Conservation (phyloP, 2,113 vertebrate genomes). For the Gnathonemus longibarbis region DNA sequence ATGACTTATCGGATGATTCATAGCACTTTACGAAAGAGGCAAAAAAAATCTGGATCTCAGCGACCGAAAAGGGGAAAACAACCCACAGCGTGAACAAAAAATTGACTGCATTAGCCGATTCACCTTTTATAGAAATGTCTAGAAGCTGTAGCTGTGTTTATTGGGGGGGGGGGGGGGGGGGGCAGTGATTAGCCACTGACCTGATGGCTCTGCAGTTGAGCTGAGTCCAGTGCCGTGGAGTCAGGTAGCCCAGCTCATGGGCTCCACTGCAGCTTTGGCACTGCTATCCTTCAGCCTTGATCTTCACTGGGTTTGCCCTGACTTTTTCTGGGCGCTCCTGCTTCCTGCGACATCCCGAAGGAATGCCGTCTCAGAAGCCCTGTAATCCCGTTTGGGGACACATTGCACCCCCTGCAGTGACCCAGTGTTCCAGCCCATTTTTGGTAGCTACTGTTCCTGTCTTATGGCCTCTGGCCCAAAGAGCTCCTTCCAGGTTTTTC, state of each 20-base stretch:
- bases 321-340: background rate
- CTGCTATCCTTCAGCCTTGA: background rate
- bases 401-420: background rate
- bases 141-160: background rate
- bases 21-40: background rate
- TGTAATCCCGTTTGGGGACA: background rate
- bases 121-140: background rate
- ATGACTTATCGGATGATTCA: conserved; percentile 32
- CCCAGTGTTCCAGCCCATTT: background rate
- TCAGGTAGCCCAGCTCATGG: background rate
- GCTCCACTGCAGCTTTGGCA: background rate
- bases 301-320: background rate
- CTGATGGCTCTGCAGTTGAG: background rate
- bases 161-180: too few relatives aligned
- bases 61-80: conserved; percentile 13
- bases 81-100: background rate
- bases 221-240: background rate
- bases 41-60: background rate
- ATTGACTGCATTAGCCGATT: background rate
- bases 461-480: background rate
- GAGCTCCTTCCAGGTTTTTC: background rate
- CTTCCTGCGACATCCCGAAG: background rate
- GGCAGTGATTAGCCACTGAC: background rate
- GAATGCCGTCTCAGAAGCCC: background rate
- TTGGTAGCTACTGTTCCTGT: background rate